Evolutionary conservation across 1,140 invertebrate genomes (phyloP), one percentile per base, ranked within the genome.

Genomic region (Ceratina australensis): DNA sequence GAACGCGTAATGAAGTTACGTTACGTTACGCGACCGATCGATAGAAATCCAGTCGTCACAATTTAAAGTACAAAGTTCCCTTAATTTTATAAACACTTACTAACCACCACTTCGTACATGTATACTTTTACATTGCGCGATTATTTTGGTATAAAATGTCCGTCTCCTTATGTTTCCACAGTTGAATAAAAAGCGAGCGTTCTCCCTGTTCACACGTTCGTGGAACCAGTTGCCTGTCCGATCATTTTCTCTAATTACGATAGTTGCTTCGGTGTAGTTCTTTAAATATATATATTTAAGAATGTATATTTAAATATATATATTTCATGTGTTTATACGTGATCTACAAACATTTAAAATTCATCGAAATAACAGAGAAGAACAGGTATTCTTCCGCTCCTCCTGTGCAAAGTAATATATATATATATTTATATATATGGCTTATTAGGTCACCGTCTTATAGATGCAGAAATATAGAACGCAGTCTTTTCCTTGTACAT

Each of bases 301-400:
- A 42, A 42, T 42, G 33, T 42, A 42, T 42, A 42, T 42, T 42
- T 42, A 42, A 42, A 42, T 42, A 42, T 42, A 42, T 42, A 75
- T 69, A 80, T 72, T 78, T 80, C 66, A 77, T 42, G 59, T 67
- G 56, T 73, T 72, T 81, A 76, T 83, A 83, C 84, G 84, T 83
- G 86, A 87, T 84, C 83, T 89, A 87, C 85, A 89, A 87, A 89
- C 82, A 87, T 87, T 86, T 60, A 83, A 88, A 88, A 81, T 86
- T 87, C 68, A 83, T 88, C 74, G 74, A 81, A 89, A 86, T 83
- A 87, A 88, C 78, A 78, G 60, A 79, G 57, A 60, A 82, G 73
- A 80, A 71, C 56, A 65, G 76, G 79, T 80, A 78, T 42, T 69
- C 28, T 59, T 59, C 22, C 66, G 10, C 68, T 83, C 66, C 60